Percentiles rank a stretch among this genome's conserved stretches.
These are phyloP conservation scores for Yponomeuta evonymella DNA, from an alignment of 2,888 invertebrate genomes.

Conservation along the genomic window DNA sequence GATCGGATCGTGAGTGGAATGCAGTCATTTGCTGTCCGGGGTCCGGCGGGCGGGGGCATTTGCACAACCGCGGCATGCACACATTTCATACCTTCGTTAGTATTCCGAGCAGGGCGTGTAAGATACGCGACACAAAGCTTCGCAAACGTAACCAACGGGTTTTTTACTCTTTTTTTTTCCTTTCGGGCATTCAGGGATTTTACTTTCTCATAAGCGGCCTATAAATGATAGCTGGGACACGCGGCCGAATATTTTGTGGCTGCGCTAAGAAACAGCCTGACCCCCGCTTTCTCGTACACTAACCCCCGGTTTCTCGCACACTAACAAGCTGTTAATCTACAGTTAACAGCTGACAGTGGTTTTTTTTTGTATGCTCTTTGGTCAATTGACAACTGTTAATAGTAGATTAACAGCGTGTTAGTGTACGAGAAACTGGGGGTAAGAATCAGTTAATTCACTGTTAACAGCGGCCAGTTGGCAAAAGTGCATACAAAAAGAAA, in stretches of 20 bases:
- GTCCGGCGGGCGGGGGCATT: constrained; percentile 2
- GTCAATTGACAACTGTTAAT: too few relatives aligned
- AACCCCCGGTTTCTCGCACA: too few relatives aligned
- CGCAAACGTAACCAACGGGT: constrained; percentile 17
- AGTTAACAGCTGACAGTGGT: too few relatives aligned
- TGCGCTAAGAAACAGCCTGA: background rate
- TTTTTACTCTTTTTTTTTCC: constrained; percentile 4
- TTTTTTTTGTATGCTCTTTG: too few relatives aligned
- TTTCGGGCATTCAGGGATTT: constrained; percentile 5
- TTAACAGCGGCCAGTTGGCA: too few relatives aligned
- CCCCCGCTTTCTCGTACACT: too few relatives aligned
- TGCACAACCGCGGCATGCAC: constrained; percentile 17
- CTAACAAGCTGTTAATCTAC: too few relatives aligned
- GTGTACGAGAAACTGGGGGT: too few relatives aligned
- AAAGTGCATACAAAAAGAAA: too few relatives aligned
- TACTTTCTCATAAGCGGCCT: background rate
- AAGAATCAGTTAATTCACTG: too few relatives aligned
- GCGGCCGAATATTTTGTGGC: background rate
- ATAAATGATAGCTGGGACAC: background rate
- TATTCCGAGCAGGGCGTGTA: constrained; percentile 34
- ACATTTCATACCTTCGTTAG: constrained; percentile 40
- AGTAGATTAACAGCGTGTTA: too few relatives aligned
- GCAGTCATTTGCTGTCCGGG: constrained; percentile 33
- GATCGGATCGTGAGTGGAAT: constrained; percentile 49
- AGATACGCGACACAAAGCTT: constrained; percentile 19